Percentiles rank a stretch among this genome's conserved stretches.
phyloP scores from a whole-genome alignment of 2,888 invertebrate genomes.

The Corythucha ciliata region DNA sequence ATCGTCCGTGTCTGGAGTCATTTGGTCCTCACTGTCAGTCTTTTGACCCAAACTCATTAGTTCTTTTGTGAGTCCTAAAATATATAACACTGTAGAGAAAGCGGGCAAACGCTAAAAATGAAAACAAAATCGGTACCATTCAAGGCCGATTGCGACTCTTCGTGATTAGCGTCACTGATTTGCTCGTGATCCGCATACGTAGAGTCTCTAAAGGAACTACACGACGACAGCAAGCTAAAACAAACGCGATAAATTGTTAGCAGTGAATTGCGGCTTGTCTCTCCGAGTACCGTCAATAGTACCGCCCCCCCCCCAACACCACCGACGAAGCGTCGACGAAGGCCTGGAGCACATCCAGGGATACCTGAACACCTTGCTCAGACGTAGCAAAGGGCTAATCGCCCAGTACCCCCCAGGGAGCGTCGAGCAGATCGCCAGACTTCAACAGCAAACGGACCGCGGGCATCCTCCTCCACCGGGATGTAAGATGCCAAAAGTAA shows the following conservation, averaged over 20 bases:
- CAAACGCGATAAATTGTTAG: constrained; percentile 21
- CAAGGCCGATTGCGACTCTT: constrained; percentile 31
- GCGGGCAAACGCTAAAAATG: constrained; percentile 21
- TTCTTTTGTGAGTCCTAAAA: constrained; percentile 44
- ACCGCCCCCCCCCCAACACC: too few species aligned
- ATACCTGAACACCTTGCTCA: too few species aligned
- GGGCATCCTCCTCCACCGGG: too few species aligned
- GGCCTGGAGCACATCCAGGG: too few species aligned
- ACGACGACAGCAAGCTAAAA: constrained; percentile 65
- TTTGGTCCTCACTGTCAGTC: constrained; percentile 55
- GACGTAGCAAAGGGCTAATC: too few species aligned
- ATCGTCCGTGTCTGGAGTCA: constrained; percentile 64
- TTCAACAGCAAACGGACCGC: too few species aligned
- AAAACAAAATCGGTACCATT: constrained; percentile 46
- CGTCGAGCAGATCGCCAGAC: too few species aligned
- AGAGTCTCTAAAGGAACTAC: constrained; percentile 78
- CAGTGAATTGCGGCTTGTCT: too few species aligned
- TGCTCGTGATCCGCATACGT: constrained; percentile 58
- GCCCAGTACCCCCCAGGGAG: too few species aligned
- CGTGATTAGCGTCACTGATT: constrained; percentile 22
- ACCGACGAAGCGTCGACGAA: too few species aligned
- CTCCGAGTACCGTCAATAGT: too few species aligned
- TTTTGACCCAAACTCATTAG: constrained; percentile 36
- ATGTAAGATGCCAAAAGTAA: too few species aligned
- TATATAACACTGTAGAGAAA: constrained; percentile 26